Evolutionary conservation across 1,140 invertebrate genomes (phyloP), one percentile per base, ranked within the genome.

Genomic region (Sycophila sp.): DNA sequence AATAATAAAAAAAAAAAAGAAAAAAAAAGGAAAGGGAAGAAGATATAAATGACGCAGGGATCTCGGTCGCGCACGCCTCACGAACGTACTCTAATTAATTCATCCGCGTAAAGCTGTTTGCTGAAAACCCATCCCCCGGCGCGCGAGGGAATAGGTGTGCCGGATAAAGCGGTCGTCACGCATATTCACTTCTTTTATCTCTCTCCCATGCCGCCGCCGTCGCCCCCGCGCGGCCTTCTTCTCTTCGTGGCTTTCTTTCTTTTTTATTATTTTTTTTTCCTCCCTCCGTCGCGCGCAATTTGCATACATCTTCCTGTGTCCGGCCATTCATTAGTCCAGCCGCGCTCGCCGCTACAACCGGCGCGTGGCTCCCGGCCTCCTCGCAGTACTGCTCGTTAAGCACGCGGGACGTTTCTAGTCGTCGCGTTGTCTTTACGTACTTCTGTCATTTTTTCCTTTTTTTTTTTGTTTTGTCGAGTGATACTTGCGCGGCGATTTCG

Each of bases 21-120:
- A 10, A 26, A 17, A 47, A 47, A 2, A 5, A 47, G 19, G n/a
- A n/a, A n/a, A n/a, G n/a, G n/a, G n/a, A n/a, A n/a, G n/a, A n/a
- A n/a, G n/a, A n/a, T n/a, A n/a, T n/a, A n/a, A n/a, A n/a, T n/a
- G n/a, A n/a, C n/a, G n/a, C n/a, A n/a, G n/a, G n/a, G n/a, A n/a
- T n/a, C n/a, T n/a, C n/a, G n/a, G 17, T 22, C 45, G 17, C 30
- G 60, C n/a, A 34, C n/a, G 10, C 24, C 19, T 59, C 58, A 64
- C 60, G 40, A 70, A 70, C 55, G 67, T 64, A 70, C 68, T 70
- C 60, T 70, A 70, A 70, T 70, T 70, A 70, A 70, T 70, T 70
- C 68, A 58, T 24, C 40, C 26, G 24, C 6, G 19, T 30, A 47
- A 32, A 42, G 42, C 19, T 45, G 60, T 58, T 64, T 63, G 28